These are phyloP conservation scores for Wasmannia auropunctata DNA, from an alignment of 1,140 invertebrate species.

Conservation along the genomic window DNA sequence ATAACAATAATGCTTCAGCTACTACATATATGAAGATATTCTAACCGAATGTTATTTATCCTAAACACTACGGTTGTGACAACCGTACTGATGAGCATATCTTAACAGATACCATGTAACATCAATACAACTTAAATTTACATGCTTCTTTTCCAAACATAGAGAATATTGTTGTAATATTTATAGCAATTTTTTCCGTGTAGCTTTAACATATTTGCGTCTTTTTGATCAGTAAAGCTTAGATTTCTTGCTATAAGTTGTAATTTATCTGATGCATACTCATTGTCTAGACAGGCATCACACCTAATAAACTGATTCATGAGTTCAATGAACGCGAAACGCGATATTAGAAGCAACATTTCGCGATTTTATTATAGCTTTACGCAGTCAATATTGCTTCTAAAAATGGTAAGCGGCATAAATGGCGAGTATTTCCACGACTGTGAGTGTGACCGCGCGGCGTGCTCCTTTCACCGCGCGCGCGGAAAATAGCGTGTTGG, in stretches of 20 bases:
- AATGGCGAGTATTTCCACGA: constrained; percentile 34
- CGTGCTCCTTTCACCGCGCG: constrained; percentile 47
- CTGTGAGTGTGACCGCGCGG: not conserved
- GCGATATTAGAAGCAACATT: not conserved
- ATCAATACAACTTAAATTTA: no score
- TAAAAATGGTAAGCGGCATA: constrained; percentile 22
- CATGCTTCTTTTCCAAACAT: no score
- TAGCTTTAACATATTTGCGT: not conserved
- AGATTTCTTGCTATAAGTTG: not conserved
- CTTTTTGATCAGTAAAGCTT: not conserved
- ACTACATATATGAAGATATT: no score
- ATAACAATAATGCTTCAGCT: no score
- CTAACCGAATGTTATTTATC: no score
- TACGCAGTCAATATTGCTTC: not conserved
- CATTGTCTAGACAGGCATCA: not conserved
- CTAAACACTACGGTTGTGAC: no score
- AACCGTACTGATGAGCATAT: no score
- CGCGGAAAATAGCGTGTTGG: constrained; percentile 35
- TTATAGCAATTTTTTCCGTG: no score
- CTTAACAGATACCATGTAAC: no score
- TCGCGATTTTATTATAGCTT: not conserved
- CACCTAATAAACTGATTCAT: not conserved
- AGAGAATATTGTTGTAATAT: no score
- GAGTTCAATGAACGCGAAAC: constrained; percentile 18
- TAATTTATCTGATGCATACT: not conserved